A percentile compares a stretch with the other conserved stretches of the same genome.
These are phyloP conservation scores for Meiosimyza decipiens DNA, from an alignment of 2,888 invertebrate species.

Conservation along the genomic window DNA sequence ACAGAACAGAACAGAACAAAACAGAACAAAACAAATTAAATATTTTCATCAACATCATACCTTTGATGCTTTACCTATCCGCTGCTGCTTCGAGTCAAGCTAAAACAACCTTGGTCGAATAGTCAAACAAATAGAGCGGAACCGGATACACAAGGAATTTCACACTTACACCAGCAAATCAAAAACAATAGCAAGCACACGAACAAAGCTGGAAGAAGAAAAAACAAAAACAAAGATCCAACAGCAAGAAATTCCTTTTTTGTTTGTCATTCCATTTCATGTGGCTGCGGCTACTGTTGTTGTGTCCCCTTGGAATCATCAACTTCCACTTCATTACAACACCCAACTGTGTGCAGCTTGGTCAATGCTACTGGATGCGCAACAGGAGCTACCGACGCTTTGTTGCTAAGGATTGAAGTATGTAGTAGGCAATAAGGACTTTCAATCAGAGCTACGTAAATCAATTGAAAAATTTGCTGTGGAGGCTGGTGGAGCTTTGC, in stretches of 20 bases:
- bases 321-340: constrained; percentile 60
- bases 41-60: constrained; percentile 28
- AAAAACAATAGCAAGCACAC: constrained; percentile 18
- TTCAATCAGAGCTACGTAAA: too few relatives aligned
- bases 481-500: too few relatives aligned
- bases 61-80: background rate
- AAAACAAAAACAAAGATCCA: constrained; percentile 18
- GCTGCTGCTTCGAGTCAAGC: background rate
- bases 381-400: too few relatives aligned
- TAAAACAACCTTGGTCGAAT: constrained; percentile 12
- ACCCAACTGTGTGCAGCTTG: constrained; percentile 53
- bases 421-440: too few relatives aligned
- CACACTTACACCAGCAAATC: constrained; percentile 28
- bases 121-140: constrained; percentile 33
- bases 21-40: background rate
- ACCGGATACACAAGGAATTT: constrained; percentile 30
- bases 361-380: constrained; percentile 18
- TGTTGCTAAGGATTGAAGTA: too few relatives aligned
- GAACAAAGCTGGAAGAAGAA: constrained; percentile 9
- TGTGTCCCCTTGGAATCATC: constrained; percentile 44
- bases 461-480: too few relatives aligned
- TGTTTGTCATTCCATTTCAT: background rate
- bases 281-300: constrained; percentile 7
- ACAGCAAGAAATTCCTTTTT: constrained; percentile 17
- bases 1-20: too few relatives aligned